A percentile compares a stretch with the other conserved stretches of the same genome.
Evolutionary conservation across 2,888 invertebrate genomes (phyloP).

Genomic region (Ferrisia virgata): DNA sequence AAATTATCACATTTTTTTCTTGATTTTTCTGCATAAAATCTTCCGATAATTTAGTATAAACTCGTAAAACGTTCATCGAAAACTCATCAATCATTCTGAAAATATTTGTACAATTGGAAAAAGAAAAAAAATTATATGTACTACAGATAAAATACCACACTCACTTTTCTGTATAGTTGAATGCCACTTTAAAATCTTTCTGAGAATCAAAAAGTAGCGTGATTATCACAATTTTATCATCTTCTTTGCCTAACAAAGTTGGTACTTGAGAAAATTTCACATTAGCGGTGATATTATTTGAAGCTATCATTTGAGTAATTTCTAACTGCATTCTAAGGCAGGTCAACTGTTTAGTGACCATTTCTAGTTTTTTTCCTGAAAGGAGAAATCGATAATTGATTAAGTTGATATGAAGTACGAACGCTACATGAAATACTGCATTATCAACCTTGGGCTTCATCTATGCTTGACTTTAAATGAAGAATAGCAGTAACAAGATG

Average conservation of each 20-base stretch:
- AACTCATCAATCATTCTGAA: not conserved
- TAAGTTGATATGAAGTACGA: not conserved
- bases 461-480: conserved; percentile 59
- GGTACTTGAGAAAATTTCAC: not conserved
- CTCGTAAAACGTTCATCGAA: not conserved
- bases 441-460: not conserved
- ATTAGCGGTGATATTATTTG: not conserved
- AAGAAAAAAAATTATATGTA: not conserved
- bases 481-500: conserved; percentile 61
- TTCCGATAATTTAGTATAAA: not conserved
- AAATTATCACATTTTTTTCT: not conserved
- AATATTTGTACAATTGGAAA: not conserved
- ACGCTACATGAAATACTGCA: not conserved
- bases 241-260: not conserved
- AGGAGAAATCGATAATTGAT: not conserved
- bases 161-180: not conserved
- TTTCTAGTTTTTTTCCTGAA: not conserved
- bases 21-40: not conserved
- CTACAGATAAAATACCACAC: not conserved
- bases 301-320: not conserved
- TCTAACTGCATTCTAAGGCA: not conserved
- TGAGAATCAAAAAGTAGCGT: not conserved
- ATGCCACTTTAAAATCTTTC: not conserved
- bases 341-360: not conserved
- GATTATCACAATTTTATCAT: not conserved